Evolutionary conservation across 2,888 invertebrate genomes (phyloP), one percentile per base, ranked within the genome.

Genomic region (Lochmaea capreae): DNA sequence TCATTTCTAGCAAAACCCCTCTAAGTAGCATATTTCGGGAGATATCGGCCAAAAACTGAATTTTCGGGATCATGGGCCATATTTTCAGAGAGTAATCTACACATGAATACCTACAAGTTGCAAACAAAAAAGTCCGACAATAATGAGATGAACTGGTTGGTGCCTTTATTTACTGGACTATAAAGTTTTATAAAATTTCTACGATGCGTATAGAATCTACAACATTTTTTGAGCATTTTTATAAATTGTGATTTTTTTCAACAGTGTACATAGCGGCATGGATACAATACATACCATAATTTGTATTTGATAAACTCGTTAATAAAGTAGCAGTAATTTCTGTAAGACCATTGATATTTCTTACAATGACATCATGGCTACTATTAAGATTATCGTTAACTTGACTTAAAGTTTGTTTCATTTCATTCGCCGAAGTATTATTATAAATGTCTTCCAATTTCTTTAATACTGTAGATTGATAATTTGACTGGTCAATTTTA

Each of bases 291-390:
- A 2, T 54, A 54, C 54, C 16, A 54, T 54, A 6, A 54, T 54
- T 54, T 54, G 16, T 54, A 54, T 18, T 18, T 16, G 81, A 90
- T 87, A 81, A 90, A 54, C 83, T 88, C 77, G 90, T 90, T 54
- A 90, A 89, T 16, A 93, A 86, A 58, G 89, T 90, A 62, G 89
- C 89, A 63, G 91, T 89, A 8, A 92, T 88, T 72, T 92, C 91
- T 73, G 80, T 78, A 18, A 86, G 65, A 46, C 83, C 81, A 14
- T 79, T 81, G 22, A 86, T 79, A 5, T 84, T 82, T 18, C 81
- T 81, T 10, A 79, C 70, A 12, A 83, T 72, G 6, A 83, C 80
- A 33, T 82, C 79, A 49, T 84, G 83, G 62, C 80, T 82, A 22
- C 79, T 78, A 2, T 79, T 79, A 10, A 82, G 58, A 12, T 82